These are phyloP conservation scores for Drusus annulatus DNA, from an alignment of 1,140 invertebrate genomes.

Conservation along the genomic window DNA sequence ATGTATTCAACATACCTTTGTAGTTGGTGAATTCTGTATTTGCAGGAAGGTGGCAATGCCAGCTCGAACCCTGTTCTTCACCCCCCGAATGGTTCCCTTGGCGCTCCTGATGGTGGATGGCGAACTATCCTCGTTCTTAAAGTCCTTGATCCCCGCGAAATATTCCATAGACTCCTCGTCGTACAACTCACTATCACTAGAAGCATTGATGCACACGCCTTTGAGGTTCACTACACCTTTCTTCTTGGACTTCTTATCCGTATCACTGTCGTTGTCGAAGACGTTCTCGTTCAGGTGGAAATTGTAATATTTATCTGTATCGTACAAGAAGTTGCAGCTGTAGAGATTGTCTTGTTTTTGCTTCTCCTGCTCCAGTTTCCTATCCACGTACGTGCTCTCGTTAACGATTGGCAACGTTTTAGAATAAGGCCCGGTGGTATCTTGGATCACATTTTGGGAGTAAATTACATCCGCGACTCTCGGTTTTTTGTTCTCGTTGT, in stretches of 20 bases:
- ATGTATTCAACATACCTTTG: no score
- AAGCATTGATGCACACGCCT: slow-evolving; percentile 60
- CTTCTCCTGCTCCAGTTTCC: slow-evolving; percentile 72
- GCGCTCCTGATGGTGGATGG: slow-evolving; percentile 87
- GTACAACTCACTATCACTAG: slow-evolving; percentile 65
- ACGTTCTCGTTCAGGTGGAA: slow-evolving; percentile 87
- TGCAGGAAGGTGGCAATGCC: slow-evolving; percentile 95
- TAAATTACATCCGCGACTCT: slow-evolving; percentile 60
- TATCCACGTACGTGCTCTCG: slow-evolving; percentile 79
- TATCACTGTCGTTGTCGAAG: slow-evolving; percentile 69
- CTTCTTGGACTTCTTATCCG: slow-evolving; percentile 60
- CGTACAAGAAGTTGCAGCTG: slow-evolving; percentile 74
- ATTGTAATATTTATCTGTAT: slow-evolving; percentile 84
- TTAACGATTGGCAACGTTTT: slow-evolving; percentile 70
- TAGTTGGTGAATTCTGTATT: slow-evolving; percentile 76
- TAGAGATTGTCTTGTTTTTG: slow-evolving; percentile 70
- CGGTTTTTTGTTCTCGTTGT: slow-evolving; percentile 64
- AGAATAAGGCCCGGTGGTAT: slow-evolving; percentile 58
- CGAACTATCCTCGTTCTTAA: slow-evolving; percentile 74
- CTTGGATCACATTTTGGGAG: slow-evolving; percentile 50
- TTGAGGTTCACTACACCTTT: slow-evolving; percentile 63
- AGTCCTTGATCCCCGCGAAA: slow-evolving; percentile 87
- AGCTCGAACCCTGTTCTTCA: slow-evolving; percentile 93
- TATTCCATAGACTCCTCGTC: slow-evolving; percentile 76
- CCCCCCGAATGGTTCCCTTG: slow-evolving; percentile 92